phyloP scores from a whole-genome alignment of 2,888 invertebrate species.

The Calliphora vomitoria region DNA sequence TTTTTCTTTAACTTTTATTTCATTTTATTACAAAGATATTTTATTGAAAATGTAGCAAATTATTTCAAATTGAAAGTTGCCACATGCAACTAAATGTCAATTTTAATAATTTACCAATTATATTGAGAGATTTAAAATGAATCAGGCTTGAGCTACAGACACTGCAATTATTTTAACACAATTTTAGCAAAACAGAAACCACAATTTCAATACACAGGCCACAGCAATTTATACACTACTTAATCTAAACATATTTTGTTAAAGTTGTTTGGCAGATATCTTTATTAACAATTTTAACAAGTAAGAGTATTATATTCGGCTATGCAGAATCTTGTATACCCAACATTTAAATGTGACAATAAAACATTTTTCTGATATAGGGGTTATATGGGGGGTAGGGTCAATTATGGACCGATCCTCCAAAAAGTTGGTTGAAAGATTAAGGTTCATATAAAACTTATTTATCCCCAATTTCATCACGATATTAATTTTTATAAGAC shows the following conservation, averaged over 20 bases:
- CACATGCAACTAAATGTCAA: conserved; percentile 51
- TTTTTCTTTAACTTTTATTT: conserved; percentile 16
- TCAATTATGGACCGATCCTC: no score
- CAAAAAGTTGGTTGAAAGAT: no score
- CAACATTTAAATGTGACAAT: no score
- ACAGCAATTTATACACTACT: conserved; percentile 10
- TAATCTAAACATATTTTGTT: not conserved
- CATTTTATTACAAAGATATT: not conserved
- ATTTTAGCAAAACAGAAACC: not conserved
- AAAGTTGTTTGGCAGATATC: conserved; percentile 1
- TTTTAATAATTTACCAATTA: conserved; percentile 61
- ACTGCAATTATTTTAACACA: conserved; percentile 46
- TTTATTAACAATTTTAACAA: not conserved
- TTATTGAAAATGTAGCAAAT: conserved; percentile 23
- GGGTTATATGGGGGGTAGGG: no score
- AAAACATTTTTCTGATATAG: no score
- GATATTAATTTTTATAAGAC: no score
- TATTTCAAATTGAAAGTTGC: conserved; percentile 39
- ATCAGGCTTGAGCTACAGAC: not conserved
- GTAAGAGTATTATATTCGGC: no score
- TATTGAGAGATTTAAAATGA: conserved; percentile 48
- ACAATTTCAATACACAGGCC: conserved; percentile 38
- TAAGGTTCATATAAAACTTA: no score
- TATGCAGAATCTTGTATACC: no score
- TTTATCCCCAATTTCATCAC: no score